These are phyloP conservation scores for Micromussa lordhowensis DNA, from an alignment of 92 coral and sea anemone species.

Conservation along the genomic window DNA sequence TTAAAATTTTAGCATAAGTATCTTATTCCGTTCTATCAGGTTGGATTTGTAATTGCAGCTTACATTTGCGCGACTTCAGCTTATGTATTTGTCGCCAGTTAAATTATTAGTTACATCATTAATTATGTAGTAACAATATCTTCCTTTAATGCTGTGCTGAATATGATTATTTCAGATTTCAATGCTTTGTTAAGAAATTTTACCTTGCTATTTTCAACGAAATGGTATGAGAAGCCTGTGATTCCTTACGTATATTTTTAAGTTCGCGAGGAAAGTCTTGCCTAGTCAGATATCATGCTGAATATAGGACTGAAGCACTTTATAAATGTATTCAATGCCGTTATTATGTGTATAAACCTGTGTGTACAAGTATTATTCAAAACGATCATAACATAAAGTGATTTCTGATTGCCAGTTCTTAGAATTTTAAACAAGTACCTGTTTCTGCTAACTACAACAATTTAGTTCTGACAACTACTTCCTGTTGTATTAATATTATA, in stretches of 20 bases:
- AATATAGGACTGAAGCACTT: too few species aligned
- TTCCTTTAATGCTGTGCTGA: not conserved
- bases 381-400: not conserved
- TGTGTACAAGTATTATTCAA: not conserved
- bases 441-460: not conserved
- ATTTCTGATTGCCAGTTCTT: not conserved
- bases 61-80: too few species aligned
- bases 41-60: too few species aligned
- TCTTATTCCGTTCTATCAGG: too few species aligned
- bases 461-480: not conserved
- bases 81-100: too few species aligned
- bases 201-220: too few species aligned
- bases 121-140: too few species aligned
- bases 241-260: too few species aligned
- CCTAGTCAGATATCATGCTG: too few species aligned
- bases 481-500: not conserved
- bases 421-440: not conserved
- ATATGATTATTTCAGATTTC: not conserved
- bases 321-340: not conserved
- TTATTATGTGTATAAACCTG: not conserved
- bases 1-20: too few species aligned
- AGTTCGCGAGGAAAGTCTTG: too few species aligned
- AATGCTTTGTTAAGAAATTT: not conserved
- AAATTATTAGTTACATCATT: too few species aligned
- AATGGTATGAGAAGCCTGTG: not conserved